Base-by-base conservation (phyloP, 2,113 vertebrate genomes). In the Gobio gobio region DNA sequence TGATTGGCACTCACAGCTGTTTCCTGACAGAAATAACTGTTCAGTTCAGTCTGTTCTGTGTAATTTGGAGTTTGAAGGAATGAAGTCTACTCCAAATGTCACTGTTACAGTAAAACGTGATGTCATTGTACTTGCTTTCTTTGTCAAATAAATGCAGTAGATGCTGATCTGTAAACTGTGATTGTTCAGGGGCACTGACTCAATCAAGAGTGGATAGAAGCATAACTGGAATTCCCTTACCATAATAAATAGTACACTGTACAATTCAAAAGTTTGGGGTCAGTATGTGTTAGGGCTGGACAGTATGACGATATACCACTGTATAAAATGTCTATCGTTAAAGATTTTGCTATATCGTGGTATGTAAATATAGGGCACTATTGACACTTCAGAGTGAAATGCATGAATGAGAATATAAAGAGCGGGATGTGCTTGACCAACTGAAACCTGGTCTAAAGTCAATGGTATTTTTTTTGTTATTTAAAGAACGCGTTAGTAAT, bases 141-240 rank as follows among this genome's bases (percentile, higher is more conserved):
- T 78, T 78, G 76, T 78, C 77, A 63, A 40, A 40, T 79, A 75
- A 75, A 75, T 75, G n/a, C 45, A 49, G 72, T 43, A 49, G 22
- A 73, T 36, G 14, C 43, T 73, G 70, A 26, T 51, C 2, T 74
- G 7, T 47, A 13, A 74, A 24, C 9, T 47, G 36, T 73, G 70
- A 73, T 24, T 90, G 91, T 91, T 87, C 82, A 88, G 73, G 86
- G 87, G 73, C 84, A n/a, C 74, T 72, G 58, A 47, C 10, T 47
- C 20, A 47, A 13, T 73, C 3, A 24, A 47, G 22, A 51, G 49
- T 33, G 63, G 29, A 14, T 33, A 33, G 43, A 75, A 29, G 24
- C 43, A 51, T 51, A 68, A 36, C 29, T 36, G 8, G 33, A 68
- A 68, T 66, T 66, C 26, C 13, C 26, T 33, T 6, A 64, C 26